Conservation (phyloP, 2,888 invertebrate species). For the Pristionchus japonicus region DNA sequence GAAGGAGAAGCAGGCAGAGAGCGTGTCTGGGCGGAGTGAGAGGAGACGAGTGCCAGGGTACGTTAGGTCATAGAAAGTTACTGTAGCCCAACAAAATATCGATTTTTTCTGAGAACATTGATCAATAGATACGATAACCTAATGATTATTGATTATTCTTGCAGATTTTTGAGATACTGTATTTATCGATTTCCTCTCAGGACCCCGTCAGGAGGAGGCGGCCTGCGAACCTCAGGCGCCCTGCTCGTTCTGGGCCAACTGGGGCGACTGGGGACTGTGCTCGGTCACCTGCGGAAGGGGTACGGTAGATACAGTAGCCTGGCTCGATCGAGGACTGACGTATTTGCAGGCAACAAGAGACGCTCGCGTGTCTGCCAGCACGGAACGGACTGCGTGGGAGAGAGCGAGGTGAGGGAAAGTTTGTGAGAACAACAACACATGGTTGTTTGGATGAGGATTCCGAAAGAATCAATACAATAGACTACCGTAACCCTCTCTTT, state of each 20-base stretch:
- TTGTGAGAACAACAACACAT: background rate
- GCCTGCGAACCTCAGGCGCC: slow-evolving; percentile 49
- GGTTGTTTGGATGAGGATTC: background rate
- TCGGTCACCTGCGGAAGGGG: slow-evolving; percentile 64
- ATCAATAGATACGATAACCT: too few species aligned
- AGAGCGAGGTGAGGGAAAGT: slow-evolving; percentile 53
- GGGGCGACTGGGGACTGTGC: slow-evolving; percentile 68
- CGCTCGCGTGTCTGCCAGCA: slow-evolving; percentile 65
- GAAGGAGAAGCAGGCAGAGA: slow-evolving; percentile 60
- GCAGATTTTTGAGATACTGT: too few species aligned
- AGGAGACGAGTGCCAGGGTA: slow-evolving; percentile 61
- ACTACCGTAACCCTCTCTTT: background rate
- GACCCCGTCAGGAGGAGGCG: slow-evolving; percentile 59
- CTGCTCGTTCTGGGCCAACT: slow-evolving; percentile 66
- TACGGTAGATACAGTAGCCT: background rate
- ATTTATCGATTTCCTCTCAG: slow-evolving; percentile 40
- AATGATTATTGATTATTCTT: too few species aligned
- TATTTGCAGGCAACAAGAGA: slow-evolving; percentile 58
- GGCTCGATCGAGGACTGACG: background rate
- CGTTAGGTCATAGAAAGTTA: background rate
- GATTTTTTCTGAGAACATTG: background rate
- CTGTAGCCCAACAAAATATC: background rate
- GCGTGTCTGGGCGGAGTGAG: slow-evolving; percentile 64
- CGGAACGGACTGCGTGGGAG: slow-evolving; percentile 69
- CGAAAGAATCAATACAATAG: background rate